Base-by-base conservation (phyloP, 2,113 vertebrate species). In the Bombycilla garrulus region DNA sequence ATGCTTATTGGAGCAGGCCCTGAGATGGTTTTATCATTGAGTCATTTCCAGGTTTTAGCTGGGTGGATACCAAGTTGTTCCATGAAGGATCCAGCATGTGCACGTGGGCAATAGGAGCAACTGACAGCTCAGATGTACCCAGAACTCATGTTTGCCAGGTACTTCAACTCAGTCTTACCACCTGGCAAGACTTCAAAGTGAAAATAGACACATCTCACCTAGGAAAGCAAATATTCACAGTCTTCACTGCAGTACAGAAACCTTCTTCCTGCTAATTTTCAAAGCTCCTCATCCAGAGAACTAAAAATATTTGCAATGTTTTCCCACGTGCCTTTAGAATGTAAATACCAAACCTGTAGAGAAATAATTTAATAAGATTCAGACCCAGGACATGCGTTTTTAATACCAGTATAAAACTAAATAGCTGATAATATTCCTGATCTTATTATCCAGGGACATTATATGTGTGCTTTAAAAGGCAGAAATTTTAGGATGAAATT, bases 21-120 rank as follows among this genome's bases (percentile, higher is more conserved):
- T 56, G 65, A 60, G 77, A 73, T 16, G 64, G 24, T 80, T 88
- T 86, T 77, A n/a, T 77, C 22, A 6, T 11, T 82, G 94, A 78
- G 33, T 61, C 67, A 25, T 53, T 86, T 90, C 92, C 94, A 94
- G 86, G 35, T 81, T 96, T 93, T 70, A 86, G 76, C 67, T 96
- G 88, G 60, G 80, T 0, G 2, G 42, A n/a, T 76, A 83, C 54
- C 81, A 90, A 83, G 50, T 54, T 86, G 35, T 86, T 86, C 67
- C 29, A 4, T 47, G 71, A 80, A 73, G 56, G 38, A 92, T 90
- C 65, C 85, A 66, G 54, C 26, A 31, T 66, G 67, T 51, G 71
- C 71, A 83, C 38, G 10, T 1, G 10, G 76, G 54, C 73, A 77
- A 38, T 2, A 90, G 50, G 47, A 73, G 26, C 48, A 94, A 8